These are phyloP conservation scores for Capreolus pygargus DNA, from an alignment of 2,113 vertebrate species.

Conservation along the genomic window DNA sequence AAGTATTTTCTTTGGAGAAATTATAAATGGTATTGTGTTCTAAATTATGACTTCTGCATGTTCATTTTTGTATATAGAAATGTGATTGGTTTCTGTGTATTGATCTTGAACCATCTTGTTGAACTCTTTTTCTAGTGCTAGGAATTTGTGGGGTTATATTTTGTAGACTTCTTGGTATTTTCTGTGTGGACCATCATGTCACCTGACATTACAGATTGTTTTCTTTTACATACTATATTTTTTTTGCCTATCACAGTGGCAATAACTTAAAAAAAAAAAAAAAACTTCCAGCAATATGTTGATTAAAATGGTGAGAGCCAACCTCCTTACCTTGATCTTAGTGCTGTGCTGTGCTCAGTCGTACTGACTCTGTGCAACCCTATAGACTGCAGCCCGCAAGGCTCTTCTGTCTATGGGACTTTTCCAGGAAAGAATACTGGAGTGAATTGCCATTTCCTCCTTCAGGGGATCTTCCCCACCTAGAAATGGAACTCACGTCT, in stretches of 20 bases:
- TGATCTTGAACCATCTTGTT: neutral
- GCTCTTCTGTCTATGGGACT: neutral
- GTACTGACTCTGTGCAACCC: neutral
- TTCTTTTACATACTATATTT: neutral
- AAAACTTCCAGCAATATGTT: neutral
- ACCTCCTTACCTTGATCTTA: neutral
- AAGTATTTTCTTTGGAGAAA: constrained; percentile 1
- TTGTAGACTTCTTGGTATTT: neutral
- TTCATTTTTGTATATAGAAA: neutral
- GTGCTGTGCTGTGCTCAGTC: neutral
- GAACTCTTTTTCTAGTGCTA: neutral
- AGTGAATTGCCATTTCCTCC: neutral
- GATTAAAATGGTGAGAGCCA: neutral
- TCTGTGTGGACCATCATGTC: neutral
- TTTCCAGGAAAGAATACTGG: neutral
- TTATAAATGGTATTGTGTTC: neutral
- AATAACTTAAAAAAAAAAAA: neutral
- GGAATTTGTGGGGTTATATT: neutral
- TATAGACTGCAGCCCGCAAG: neutral
- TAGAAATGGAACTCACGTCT: rapidly evolving
- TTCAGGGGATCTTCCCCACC: neutral
- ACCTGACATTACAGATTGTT: neutral
- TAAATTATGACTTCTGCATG: neutral
- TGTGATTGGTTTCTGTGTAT: neutral
- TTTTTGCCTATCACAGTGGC: neutral